Conservation (phyloP, 2,888 invertebrate species). For the Chironomus riparius region DNA sequence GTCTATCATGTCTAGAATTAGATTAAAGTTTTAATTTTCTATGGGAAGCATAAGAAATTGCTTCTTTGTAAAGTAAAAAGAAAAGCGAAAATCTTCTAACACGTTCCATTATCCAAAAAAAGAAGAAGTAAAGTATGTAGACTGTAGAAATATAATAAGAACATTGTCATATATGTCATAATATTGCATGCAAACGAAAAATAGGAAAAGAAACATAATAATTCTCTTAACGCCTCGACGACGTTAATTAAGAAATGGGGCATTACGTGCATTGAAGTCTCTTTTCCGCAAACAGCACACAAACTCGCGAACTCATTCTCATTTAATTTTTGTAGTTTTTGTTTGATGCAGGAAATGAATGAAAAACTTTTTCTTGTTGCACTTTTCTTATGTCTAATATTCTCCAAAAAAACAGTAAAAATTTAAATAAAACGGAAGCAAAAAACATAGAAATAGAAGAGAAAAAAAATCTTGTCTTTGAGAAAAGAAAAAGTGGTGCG, state of each 20-base stretch:
- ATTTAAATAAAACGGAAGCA: too few relatives aligned
- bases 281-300: not conserved
- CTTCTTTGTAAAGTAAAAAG: too few relatives aligned
- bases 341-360: not conserved
- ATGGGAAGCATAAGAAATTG: too few relatives aligned
- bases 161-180: too few relatives aligned
- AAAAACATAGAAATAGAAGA: too few relatives aligned
- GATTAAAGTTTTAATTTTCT: too few relatives aligned
- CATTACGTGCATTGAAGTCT: not conserved
- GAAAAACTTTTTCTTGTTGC: not conserved
- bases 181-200: not conserved
- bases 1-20: too few relatives aligned
- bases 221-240: not conserved
- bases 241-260: conserved; percentile 5
- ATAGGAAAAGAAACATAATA: not conserved
- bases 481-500: not conserved
- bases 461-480: not conserved
- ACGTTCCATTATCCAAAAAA: too few relatives aligned
- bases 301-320: not conserved
- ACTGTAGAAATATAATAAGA: too few relatives aligned
- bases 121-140: too few relatives aligned
- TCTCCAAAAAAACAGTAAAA: not conserved
- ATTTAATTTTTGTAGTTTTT: not conserved
- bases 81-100: too few relatives aligned
- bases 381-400: not conserved